Evolutionary conservation across 2,113 vertebrate species (phyloP).

Genomic region (Garra rufa): DNA sequence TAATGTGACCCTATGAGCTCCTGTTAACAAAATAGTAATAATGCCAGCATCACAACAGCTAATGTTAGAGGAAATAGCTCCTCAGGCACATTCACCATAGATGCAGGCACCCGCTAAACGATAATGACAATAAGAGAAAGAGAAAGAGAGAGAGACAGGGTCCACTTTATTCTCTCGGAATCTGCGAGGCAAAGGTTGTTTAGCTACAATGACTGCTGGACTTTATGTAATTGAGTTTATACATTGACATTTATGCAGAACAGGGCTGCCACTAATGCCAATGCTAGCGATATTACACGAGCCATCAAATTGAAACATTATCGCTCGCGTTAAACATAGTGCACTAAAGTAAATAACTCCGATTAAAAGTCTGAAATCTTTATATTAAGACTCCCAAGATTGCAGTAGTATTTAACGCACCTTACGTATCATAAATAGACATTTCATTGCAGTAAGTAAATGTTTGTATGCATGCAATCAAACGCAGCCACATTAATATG

Average conservation of each 20-base stretch:
- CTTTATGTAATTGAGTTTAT: neutral
- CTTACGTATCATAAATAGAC: neutral
- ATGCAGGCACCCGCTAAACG: neutral
- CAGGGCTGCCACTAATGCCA: neutral
- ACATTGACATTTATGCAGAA: neutral
- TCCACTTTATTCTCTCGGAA: neutral
- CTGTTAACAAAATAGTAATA: constrained; percentile 39
- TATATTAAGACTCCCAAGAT: neutral
- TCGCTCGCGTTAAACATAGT: neutral
- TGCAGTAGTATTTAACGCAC: neutral
- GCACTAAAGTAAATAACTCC: neutral
- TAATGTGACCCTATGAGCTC: neutral
- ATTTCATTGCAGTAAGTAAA: neutral
- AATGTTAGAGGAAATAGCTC: constrained; percentile 37
- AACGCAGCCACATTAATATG: neutral
- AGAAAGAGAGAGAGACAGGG: neutral
- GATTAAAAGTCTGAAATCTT: neutral
- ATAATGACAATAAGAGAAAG: neutral
- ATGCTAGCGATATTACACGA: neutral
- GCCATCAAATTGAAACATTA: neutral
- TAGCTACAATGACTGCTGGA: neutral
- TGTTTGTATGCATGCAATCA: neutral
- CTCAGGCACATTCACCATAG: neutral
- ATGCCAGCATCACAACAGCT: constrained; percentile 43
- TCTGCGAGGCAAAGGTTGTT: neutral